Evolutionary conservation across 1,140 invertebrate genomes (phyloP), one percentile per base, ranked within the genome.

Genomic region (Drosophila asahinai): DNA sequence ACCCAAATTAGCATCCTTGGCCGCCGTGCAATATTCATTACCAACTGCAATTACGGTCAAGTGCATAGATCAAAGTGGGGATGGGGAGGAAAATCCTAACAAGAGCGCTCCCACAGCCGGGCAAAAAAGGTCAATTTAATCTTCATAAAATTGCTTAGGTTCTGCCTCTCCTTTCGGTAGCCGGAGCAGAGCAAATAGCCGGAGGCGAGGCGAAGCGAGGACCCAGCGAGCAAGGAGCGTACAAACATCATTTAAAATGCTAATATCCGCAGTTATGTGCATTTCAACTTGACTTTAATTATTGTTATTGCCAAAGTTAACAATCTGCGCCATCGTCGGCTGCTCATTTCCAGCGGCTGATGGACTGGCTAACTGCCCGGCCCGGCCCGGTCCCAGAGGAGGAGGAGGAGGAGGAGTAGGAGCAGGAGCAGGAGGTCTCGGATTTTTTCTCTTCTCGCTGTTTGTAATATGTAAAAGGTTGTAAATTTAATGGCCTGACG

Each of bases 231-330:
- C 17, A 4, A 19, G 51, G 68, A 62, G 61, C 51, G 27, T 30
- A 80, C 74, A 86, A 91, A 87, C 82, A 92, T 89, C 84, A 86
- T 91, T 91, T 86, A 90, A 91, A 91, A 91, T 91, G 90, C 82
- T 91, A 91, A 91, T 91, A 84, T 81, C 80, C 79, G 84, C 84
- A 68, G 82, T 86, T 90, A 92, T 90, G 91, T 83, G 80, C 90
- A 86, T 91, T 91, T 90, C 90, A 91, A 91, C 82, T 89, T 75
- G 84, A 89, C 90, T 91, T 89, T 91, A 92, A 92, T 91, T 91
- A 91, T 91, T 91, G 90, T 91, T 91, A 91, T 91, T 86, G 86
- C 84, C 81, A 77, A 91, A 91, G 89, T 86, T 92, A 91, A 92
- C 89, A 91, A 91, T 90, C 87, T 89, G 79, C 73, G 63, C 80